These are phyloP conservation scores for Sphaerodactylus townsendi DNA, from an alignment of 2,113 vertebrate genomes.

Conservation along the genomic window DNA sequence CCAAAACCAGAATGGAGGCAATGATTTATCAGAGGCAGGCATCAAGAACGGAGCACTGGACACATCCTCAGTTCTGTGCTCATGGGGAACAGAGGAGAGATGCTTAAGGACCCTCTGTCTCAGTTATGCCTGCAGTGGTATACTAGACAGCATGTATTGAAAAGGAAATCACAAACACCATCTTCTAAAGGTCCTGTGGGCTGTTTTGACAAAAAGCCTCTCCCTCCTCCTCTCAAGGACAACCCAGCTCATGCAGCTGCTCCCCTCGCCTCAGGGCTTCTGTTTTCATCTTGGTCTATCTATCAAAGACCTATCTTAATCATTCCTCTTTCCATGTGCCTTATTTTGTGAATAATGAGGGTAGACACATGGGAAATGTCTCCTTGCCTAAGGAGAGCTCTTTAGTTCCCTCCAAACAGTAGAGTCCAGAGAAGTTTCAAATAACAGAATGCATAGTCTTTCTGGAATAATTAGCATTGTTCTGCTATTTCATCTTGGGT, in stretches of 20 bases:
- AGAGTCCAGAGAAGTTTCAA: constrained; percentile 32
- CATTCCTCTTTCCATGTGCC: constrained; percentile 13
- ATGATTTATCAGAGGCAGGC: background rate
- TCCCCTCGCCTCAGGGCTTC: constrained; percentile 18
- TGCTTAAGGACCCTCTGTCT: background rate
- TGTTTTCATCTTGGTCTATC: constrained; percentile 44
- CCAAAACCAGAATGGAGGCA: background rate
- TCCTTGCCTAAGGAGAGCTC: constrained; percentile 43
- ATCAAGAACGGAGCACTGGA: background rate
- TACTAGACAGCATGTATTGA: background rate
- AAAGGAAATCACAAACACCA: constrained; percentile 21
- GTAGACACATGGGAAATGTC: constrained; percentile 57
- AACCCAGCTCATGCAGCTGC: background rate
- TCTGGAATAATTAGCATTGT: background rate
- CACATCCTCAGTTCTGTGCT: background rate
- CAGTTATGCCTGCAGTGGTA: background rate
- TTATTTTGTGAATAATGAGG: constrained; percentile 52
- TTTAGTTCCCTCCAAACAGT: background rate
- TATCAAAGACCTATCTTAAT: constrained; percentile 45
- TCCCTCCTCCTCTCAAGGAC: constrained; percentile 24
- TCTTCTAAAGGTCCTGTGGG: background rate
- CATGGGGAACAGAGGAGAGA: background rate
- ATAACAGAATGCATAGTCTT: constrained; percentile 25
- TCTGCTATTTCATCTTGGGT: background rate
- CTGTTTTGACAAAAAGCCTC: background rate